phyloP scores from a whole-genome alignment of 1,140 invertebrate genomes.

The Drosophila suzukii region DNA sequence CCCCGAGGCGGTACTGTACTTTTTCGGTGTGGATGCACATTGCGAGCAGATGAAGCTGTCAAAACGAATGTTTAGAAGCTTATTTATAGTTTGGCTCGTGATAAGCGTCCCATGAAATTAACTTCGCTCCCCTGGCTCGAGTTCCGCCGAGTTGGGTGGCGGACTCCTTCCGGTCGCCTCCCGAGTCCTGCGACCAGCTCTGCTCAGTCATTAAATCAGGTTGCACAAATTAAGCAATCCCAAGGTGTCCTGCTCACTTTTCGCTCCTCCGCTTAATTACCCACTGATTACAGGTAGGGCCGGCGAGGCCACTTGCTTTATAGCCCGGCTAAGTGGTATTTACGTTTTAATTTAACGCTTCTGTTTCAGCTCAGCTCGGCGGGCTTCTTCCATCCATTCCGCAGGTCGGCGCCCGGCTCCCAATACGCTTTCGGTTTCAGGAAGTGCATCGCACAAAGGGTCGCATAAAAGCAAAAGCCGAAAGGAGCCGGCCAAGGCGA shows the following conservation, averaged over 20 bases:
- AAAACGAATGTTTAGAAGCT: slow-evolving; percentile 78
- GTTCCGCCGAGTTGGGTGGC: background rate
- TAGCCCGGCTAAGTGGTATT: slow-evolving; percentile 77
- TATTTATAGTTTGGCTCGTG: slow-evolving; percentile 73
- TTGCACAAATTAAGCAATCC: slow-evolving; percentile 74
- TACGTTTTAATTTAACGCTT: slow-evolving; percentile 82
- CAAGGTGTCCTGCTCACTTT: slow-evolving; percentile 59
- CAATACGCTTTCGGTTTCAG: slow-evolving; percentile 76
- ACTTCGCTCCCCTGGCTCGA: slow-evolving; percentile 14
- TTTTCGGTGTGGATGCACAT: slow-evolving; percentile 10
- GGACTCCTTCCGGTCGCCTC: background rate
- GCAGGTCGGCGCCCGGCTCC: background rate
- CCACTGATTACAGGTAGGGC: slow-evolving; percentile 68
- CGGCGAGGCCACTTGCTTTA: slow-evolving; percentile 68
- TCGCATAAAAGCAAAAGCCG: slow-evolving; percentile 43
- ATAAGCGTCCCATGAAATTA: slow-evolving; percentile 72
- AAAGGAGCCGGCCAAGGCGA: slow-evolving; percentile 33
- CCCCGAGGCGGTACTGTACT: slow-evolving; percentile 15
- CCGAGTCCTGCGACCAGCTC: background rate
- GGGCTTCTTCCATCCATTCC: background rate
- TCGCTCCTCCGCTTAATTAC: slow-evolving; percentile 70
- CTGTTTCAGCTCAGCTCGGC: slow-evolving; percentile 30
- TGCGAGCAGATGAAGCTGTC: slow-evolving; percentile 69
- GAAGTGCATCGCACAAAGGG: slow-evolving; percentile 63
- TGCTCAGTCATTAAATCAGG: slow-evolving; percentile 64